Evolutionary conservation across 2,888 invertebrate genomes (phyloP).

Genomic region (Caenorhabditis sp.): DNA sequence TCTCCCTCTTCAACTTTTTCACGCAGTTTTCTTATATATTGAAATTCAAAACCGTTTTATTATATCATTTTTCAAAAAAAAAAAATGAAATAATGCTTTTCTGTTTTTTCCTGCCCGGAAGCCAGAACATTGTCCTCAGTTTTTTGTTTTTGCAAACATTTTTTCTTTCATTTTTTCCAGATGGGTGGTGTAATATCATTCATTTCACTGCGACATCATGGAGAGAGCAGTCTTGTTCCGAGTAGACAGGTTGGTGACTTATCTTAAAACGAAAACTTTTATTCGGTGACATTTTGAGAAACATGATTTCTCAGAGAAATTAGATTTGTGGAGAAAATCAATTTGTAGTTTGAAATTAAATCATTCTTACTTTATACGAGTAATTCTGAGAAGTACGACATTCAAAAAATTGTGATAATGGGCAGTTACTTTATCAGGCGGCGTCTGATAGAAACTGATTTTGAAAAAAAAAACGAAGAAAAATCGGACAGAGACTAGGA

Average conservation of each 20-base stretch:
- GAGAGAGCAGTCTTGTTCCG: constrained; percentile 27
- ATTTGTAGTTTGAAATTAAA: no score
- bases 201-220: constrained; percentile 44
- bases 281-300: no score
- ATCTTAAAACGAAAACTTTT: neutral
- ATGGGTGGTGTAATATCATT: constrained; percentile 58
- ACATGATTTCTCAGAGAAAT: no score
- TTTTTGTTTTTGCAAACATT: neutral
- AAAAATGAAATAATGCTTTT: no score
- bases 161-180: constrained; percentile 21
- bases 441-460: no score
- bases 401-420: no score
- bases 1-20: neutral
- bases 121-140: neutral
- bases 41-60: neutral
- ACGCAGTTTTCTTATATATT: neutral
- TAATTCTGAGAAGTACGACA: no score
- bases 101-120: neutral
- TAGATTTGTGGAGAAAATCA: no score
- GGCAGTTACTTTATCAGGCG: no score
- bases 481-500: no score
- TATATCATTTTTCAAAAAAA: neutral
- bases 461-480: no score
- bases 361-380: no score
- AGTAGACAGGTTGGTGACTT: constrained; percentile 33